These are phyloP conservation scores for Andrena marginata DNA, from an alignment of 2,888 invertebrate species.

Conservation along the genomic window DNA sequence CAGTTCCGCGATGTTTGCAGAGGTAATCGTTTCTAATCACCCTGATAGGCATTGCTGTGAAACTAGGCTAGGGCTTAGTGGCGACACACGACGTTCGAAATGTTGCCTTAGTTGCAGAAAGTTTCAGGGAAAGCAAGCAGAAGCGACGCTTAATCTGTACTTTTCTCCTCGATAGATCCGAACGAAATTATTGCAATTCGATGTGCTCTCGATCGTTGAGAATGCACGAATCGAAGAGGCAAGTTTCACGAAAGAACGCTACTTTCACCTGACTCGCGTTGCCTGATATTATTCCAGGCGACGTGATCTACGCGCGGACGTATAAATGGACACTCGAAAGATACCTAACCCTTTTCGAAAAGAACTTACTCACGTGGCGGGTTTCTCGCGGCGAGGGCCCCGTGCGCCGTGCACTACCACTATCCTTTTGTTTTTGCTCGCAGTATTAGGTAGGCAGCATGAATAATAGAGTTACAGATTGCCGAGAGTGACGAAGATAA, in stretches of 20 bases:
- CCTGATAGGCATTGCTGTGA: too few species aligned
- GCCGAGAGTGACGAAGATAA: not conserved
- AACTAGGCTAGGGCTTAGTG: not conserved
- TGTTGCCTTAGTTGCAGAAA: not conserved
- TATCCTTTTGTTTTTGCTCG: not conserved
- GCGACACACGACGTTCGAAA: not conserved
- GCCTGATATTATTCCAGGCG: not conserved
- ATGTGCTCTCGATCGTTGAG: not conserved
- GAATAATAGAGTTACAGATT: not conserved
- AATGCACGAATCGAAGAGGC: not conserved
- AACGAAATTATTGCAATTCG: conserved; percentile 33
- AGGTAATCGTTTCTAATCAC: not conserved
- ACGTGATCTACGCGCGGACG: not conserved
- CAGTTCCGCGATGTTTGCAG: not conserved
- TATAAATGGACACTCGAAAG: not conserved
- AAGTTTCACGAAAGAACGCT: too few species aligned
- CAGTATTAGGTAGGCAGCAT: not conserved
- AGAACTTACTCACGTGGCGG: conserved; percentile 1
- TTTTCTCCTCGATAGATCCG: conserved; percentile 31
- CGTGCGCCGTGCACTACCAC: not conserved
- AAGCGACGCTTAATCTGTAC: conserved; percentile 24
- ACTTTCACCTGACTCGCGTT: not conserved
- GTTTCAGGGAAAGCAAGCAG: not conserved
- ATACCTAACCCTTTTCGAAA: not conserved
- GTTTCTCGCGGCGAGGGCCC: not conserved